These are phyloP conservation scores for Anarrhichthys ocellatus DNA, from an alignment of 2,113 vertebrate genomes.

Conservation along the genomic window DNA sequence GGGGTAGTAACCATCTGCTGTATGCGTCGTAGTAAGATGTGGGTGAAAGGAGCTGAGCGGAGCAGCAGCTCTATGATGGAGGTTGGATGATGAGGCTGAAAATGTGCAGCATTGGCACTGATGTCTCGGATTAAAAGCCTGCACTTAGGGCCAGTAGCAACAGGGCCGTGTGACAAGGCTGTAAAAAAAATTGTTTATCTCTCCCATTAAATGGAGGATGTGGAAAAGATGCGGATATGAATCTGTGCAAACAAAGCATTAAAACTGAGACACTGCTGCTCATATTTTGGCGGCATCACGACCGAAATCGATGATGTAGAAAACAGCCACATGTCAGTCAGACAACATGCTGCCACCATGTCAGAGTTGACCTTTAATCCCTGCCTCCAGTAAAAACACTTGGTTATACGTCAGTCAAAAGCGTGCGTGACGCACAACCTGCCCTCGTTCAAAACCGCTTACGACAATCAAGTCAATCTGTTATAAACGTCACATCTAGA, in stretches of 20 bases:
- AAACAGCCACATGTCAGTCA: neutral
- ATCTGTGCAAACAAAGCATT: neutral
- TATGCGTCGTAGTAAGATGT: neutral
- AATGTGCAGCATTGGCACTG: neutral
- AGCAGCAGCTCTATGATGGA: constrained; percentile 5
- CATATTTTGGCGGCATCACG: neutral
- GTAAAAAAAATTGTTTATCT: neutral
- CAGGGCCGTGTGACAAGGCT: neutral
- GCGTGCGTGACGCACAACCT: constrained; percentile 22
- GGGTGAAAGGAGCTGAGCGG: neutral
- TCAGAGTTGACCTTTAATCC: neutral
- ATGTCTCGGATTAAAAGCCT: neutral
- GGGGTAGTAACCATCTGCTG: neutral
- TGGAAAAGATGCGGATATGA: neutral
- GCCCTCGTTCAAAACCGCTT: neutral
- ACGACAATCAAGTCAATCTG: constrained; percentile 9
- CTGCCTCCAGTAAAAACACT: neutral
- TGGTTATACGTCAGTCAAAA: constrained; percentile 10
- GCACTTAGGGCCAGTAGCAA: neutral
- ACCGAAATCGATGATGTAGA: neutral
- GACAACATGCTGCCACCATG: neutral
- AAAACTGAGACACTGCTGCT: neutral
- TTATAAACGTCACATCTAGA: neutral
- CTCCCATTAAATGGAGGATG: neutral
- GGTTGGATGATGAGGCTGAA: neutral